phyloP scores from a whole-genome alignment of 2,888 invertebrate genomes.

The Ceraclea dissimilis region DNA sequence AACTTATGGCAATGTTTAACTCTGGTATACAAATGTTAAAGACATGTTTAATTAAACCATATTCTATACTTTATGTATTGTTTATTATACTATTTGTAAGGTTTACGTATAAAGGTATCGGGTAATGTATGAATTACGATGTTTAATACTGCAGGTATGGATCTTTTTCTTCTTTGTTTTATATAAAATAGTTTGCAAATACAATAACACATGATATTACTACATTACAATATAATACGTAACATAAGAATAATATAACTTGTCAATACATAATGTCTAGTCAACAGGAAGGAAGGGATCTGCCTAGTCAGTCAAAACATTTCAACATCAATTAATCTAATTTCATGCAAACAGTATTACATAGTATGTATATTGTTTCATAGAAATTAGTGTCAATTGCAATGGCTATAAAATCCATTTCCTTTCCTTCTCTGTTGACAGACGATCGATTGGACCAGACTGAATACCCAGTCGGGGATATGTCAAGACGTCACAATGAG shows the following conservation, averaged over 20 bases:
- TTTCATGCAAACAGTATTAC: neutral
- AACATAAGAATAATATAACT: slow-evolving; percentile 10
- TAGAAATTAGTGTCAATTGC: slow-evolving; percentile 14
- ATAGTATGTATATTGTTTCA: slow-evolving; percentile 22
- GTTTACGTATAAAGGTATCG: too few relatives aligned
- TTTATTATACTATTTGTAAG: too few relatives aligned
- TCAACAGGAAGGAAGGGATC: slow-evolving; percentile 48
- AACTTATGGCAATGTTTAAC: too few relatives aligned
- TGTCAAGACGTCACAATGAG: slow-evolving; percentile 27
- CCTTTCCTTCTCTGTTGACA: slow-evolving; percentile 66
- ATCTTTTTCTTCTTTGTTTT: slow-evolving; percentile 38
- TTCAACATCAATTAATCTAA: slow-evolving; percentile 8
- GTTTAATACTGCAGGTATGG: slow-evolving; percentile 29
- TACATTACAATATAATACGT: neutral
- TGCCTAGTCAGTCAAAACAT: slow-evolving; percentile 30
- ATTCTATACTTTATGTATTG: too few relatives aligned
- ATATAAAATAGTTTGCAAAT: slow-evolving; percentile 14
- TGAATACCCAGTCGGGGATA: slow-evolving; percentile 33
- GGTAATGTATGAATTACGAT: too few relatives aligned
- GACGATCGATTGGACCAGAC: slow-evolving; percentile 45
- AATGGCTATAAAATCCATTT: slow-evolving; percentile 35
- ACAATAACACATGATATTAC: neutral
- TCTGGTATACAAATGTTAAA: too few relatives aligned
- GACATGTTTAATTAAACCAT: too few relatives aligned
- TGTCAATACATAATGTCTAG: slow-evolving; percentile 18